A percentile compares a stretch with the other conserved stretches of the same genome.
These are phyloP conservation scores for Papilio machaon DNA, from an alignment of 1,140 invertebrate genomes.

Conservation along the genomic window DNA sequence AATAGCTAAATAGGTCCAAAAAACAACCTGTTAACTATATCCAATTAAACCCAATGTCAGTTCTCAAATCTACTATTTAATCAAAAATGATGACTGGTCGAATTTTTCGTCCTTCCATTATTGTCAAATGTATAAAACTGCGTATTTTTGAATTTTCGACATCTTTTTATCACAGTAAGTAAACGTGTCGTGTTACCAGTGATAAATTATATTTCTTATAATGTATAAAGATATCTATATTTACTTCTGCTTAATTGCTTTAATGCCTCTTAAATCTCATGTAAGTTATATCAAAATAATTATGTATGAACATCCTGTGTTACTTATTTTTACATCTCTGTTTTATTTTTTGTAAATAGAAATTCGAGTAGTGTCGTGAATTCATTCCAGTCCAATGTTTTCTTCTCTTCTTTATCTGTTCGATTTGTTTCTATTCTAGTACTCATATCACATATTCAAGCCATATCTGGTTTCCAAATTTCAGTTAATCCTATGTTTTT, in stretches of 20 bases:
- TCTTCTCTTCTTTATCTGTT: too few relatives aligned
- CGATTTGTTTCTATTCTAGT: too few relatives aligned
- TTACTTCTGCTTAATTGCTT: neutral
- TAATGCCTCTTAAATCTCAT: neutral
- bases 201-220: neutral
- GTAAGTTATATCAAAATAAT: slow-evolving; percentile 23
- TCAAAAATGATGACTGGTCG: slow-evolving; percentile 32
- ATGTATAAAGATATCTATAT: neutral
- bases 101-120: neutral
- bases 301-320: neutral
- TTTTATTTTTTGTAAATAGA: neutral
- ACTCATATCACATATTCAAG: too few relatives aligned
- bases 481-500: too few relatives aligned
- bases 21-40: neutral
- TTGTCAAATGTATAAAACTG: slow-evolving; percentile 11
- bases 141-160: neutral
- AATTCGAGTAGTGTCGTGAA: too few relatives aligned
- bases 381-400: too few relatives aligned
- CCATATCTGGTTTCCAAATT: too few relatives aligned
- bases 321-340: neutral
- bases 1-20: neutral
- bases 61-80: slow-evolving; percentile 34
- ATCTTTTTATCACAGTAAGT: neutral
- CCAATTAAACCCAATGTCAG: slow-evolving; percentile 18
- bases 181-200: neutral